Percentiles rank a stretch among this genome's conserved stretches.
These are phyloP conservation scores for Corythucha ciliata DNA, from an alignment of 2,888 invertebrate genomes.

Conservation along the genomic window DNA sequence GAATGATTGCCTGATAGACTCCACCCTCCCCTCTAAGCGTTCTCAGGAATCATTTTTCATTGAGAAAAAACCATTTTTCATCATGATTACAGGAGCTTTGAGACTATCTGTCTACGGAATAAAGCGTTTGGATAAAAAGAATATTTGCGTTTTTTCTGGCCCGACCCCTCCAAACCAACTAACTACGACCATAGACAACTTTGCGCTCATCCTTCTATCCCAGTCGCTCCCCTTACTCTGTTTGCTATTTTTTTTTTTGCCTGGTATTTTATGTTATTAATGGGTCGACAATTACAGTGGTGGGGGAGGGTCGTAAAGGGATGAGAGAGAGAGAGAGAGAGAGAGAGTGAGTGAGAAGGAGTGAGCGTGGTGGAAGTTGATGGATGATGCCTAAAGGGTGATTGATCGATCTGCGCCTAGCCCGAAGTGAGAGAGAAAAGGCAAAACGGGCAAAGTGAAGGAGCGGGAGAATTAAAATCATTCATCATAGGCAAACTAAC, in stretches of 20 bases:
- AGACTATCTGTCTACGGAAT: constrained; percentile 11
- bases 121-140: constrained; percentile 14
- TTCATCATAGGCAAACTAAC: constrained; percentile 27
- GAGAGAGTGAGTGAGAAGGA: constrained; percentile 1
- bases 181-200: too few species aligned
- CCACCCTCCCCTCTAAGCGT: too few species aligned
- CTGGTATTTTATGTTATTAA: not conserved
- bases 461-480: constrained; percentile 26
- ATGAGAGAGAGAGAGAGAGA: not conserved
- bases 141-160: not conserved
- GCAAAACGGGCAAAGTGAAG: too few species aligned
- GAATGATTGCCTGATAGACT: too few species aligned
- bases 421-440: too few species aligned
- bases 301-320: constrained; percentile 6
- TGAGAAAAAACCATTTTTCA: constrained; percentile 13
- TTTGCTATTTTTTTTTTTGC: constrained; percentile 3
- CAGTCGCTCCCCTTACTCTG: too few species aligned
- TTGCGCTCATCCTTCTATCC: too few species aligned
- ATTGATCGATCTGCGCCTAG: constrained; percentile 24
- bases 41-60: too few species aligned
- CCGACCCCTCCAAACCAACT: not conserved
- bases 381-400: constrained; percentile 11
- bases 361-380: constrained; percentile 20
- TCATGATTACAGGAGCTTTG: constrained; percentile 1
- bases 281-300: constrained; percentile 20